Evolutionary conservation across 2,113 vertebrate genomes (phyloP), one percentile per base, ranked within the genome.

Genomic region (Callipepla californica): DNA sequence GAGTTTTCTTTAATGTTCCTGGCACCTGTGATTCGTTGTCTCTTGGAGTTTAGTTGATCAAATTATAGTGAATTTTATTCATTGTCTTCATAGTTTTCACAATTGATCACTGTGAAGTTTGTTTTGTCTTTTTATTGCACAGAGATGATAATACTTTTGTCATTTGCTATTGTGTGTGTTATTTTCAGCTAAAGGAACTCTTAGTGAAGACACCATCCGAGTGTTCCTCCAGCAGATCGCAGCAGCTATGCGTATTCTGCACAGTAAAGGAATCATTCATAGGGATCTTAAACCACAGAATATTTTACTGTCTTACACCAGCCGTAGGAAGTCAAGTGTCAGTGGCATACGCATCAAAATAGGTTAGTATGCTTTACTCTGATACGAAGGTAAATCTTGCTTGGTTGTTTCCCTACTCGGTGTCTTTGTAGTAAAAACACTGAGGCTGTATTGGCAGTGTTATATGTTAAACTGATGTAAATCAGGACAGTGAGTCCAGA

Each of bases 211-310:
- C 53, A 99, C 99, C 3, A 98, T 99, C 96, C 97, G 99, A 70
- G 97, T 99, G 69, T 99, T 99, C 97, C 98, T 99, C 69, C 99
- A 99, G 98, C 99, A 99, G 97, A 99, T 99, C 30, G 98, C 99
- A 11, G 98, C 99, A 3, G 99, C 99, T 90, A 99, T 99, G 99
- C 96, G 98, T 12, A 97, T 98, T 81, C 98, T 99, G 63, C 98
- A 99, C 97, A 99, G 98, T 94, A 99, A 99, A 95, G 99, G 99
- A 65, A 98, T 99, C 94, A 99, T 99, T 95, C 99, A 99, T 92
- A 97, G 99, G 25, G 99, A 99, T 83, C 98, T 99, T 23, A 99
- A 99, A 68, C 99, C 99, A 2, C 99, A 99, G 97, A 99, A 99
- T 95, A 99, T 99, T 72, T 98, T 99, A 68, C 82, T 99, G 90